Base-by-base conservation (phyloP, 1,140 invertebrate genomes). In the Periplaneta americana region DNA sequence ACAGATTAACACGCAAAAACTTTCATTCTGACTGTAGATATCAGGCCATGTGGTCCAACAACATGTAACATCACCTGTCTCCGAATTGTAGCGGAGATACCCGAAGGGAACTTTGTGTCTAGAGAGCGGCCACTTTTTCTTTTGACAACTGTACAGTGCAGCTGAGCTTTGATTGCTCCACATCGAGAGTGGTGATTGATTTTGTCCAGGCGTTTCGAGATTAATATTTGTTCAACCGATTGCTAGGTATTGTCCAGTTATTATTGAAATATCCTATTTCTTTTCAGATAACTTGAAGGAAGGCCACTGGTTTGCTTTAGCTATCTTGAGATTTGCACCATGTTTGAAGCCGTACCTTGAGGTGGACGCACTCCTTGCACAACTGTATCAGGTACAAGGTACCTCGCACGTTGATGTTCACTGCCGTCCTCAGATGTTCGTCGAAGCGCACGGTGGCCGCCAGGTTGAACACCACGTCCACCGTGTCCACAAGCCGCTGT, bases 381-480 rank as follows among this genome's bases (percentile, higher is more conserved):
- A 87, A 81, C n/a, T 80, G 74, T 4, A 83, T 31, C 34, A 84
- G 32, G 10, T 79, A 66, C 36, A 57, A 81, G 3, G 83, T 82
- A 18, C 84, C 84, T 81, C 81, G 74, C 18, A 82, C 79, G 76
- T 85, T 85, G n/a, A 85, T 15, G 22, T 79, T 34, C 18, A 85
- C 81, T 6, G 85, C 83, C 22, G 35, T 78, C 35, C 81, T 82
- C 34, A 85, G 57, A n/a, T 81, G 81, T 75, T 83, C 82, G 75
- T 83, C 81, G 57, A 84, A 85, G 34, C 78, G 82, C 37, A 84
- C 91, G 39, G 93, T 93, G 8, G 93, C 93, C 5, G 93, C 93
- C 15, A 90, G 91, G 85, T 93, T 93, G 86, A 93, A 93, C 1
- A 94, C 91, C 75, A 94, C 87, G 31, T 88, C 88, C 81, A 92